Conservation (phyloP, 2,888 invertebrate genomes). For the Plutella xylostella region DNA sequence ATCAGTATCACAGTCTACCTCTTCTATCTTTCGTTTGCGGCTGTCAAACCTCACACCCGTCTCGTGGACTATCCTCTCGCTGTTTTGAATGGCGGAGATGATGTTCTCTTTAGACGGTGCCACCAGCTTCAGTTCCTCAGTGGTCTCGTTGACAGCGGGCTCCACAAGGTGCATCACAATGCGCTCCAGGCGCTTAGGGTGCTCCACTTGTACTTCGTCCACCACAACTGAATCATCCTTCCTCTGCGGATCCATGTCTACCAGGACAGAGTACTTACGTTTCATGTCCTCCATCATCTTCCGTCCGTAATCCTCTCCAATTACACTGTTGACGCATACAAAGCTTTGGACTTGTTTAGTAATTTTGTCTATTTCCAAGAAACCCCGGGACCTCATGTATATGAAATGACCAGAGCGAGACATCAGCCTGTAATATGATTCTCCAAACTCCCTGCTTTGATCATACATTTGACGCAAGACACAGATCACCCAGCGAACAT, state of each 20-base stretch:
- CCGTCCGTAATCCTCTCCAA: slow-evolving; percentile 81
- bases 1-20: slow-evolving; percentile 34
- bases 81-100: slow-evolving; percentile 56
- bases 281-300: slow-evolving; percentile 84
- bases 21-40: slow-evolving; percentile 42
- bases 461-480: slow-evolving; percentile 92
- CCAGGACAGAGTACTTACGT: slow-evolving; percentile 78
- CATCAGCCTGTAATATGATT: slow-evolving; percentile 87
- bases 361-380: slow-evolving; percentile 81
- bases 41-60: slow-evolving; percentile 55
- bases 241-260: slow-evolving; percentile 60
- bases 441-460: slow-evolving; percentile 83
- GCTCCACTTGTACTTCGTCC: slow-evolving; percentile 71
- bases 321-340: slow-evolving; percentile 86
- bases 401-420: slow-evolving; percentile 87
- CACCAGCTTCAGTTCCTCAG: slow-evolving; percentile 49
- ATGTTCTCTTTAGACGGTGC: slow-evolving; percentile 60
- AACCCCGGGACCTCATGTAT: slow-evolving; percentile 86
- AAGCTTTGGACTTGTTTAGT: slow-evolving; percentile 86
- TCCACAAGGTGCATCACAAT: slow-evolving; percentile 77
- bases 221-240: slow-evolving; percentile 25
- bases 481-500: slow-evolving; percentile 89
- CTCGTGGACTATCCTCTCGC: slow-evolving; percentile 55
- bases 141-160: slow-evolving; percentile 39
- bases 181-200: slow-evolving; percentile 76